These are phyloP conservation scores for Euclidia mi DNA, from an alignment of 2,888 invertebrate species.

Conservation along the genomic window DNA sequence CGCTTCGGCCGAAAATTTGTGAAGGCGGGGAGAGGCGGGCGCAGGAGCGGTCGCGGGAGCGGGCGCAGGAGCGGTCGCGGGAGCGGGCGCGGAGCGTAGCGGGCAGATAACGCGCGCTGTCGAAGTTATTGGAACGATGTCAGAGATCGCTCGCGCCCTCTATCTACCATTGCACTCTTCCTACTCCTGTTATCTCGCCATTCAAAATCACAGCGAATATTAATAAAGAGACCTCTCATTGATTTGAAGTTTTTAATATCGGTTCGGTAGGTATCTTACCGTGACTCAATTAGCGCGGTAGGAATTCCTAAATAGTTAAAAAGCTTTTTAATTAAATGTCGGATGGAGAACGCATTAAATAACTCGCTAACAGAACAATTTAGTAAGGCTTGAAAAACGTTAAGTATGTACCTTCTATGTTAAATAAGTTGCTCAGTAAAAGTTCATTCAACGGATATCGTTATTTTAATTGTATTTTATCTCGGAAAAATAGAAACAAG, in stretches of 20 bases:
- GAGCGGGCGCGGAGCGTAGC: conserved; percentile 42
- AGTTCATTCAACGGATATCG: not conserved
- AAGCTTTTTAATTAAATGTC: conserved; percentile 64
- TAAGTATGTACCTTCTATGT: conserved; percentile 15
- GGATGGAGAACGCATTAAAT: conserved; percentile 48
- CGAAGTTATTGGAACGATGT: conserved; percentile 87
- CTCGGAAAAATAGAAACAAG: conserved; percentile 18
- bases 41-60: conserved; percentile 57
- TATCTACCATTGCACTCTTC: conserved; percentile 72
- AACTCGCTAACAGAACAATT: conserved; percentile 56
- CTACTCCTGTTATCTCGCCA: conserved; percentile 34
- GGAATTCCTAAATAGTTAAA: conserved; percentile 61
- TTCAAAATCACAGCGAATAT: conserved; percentile 7
- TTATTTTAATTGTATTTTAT: not conserved
- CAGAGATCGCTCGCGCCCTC: conserved; percentile 78
- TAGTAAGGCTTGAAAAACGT: conserved; percentile 21
- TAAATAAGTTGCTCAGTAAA: not conserved
- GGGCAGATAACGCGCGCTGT: conserved; percentile 73
- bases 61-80: conserved; percentile 41
- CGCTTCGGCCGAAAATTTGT: conserved; percentile 85
- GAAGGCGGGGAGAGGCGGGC: conserved; percentile 62
- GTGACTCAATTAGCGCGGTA: conserved; percentile 56
- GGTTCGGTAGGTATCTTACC: conserved; percentile 43
- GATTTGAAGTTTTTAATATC: conserved; percentile 52
- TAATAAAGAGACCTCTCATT: conserved; percentile 52